Evolutionary conservation across 2,113 vertebrate genomes (phyloP), one percentile per base, ranked within the genome.

Genomic region (Oriolus oriolus): DNA sequence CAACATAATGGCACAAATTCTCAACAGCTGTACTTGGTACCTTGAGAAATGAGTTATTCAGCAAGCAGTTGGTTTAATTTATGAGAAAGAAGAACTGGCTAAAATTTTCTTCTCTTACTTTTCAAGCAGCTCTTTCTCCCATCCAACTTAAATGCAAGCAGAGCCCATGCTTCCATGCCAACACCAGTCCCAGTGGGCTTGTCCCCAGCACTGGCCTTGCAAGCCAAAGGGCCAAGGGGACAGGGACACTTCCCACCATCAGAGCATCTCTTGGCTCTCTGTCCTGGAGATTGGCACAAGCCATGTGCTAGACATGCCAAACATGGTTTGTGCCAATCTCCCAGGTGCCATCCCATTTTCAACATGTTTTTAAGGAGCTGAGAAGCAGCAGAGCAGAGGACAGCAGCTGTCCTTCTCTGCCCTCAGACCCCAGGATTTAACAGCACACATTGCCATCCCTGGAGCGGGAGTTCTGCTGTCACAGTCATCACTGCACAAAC

Each of bases 131-230:
- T 27, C 2, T 14, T 88, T 68, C 49, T 70, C 49, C 42, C 18
- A 35, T 4, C 8, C 16, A 10, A 17, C 0, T 0, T 3, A 10
- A 60, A 8, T 1, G 35, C 42, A 68, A 49, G 44, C 33, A 68
- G 76, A 73, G 44, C 44, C 49, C 21, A 0, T 0, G 7, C 1
- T 13, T 35, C 49, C 81, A 13, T 3, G 3, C 6, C 64, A 42
- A 0, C 10, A 5, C 24, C 0, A 0, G 3, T 1, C 17, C 3
- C 63, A 30, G 35, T 0, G 2, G 15, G 4, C 15, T 61, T 16
- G 30, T 41, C 45, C 69, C 82, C 74, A 68, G 74, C 65, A 24
- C 57, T 9, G 41, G n/a, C 57, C 54, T 13, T 39, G 57, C 47
- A 30, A 41, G 13, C 6, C 49, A 31, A 45, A 50, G 64, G 26